Conservation (phyloP, 2,113 vertebrate genomes). For the Peucedramus taeniatus region DNA sequence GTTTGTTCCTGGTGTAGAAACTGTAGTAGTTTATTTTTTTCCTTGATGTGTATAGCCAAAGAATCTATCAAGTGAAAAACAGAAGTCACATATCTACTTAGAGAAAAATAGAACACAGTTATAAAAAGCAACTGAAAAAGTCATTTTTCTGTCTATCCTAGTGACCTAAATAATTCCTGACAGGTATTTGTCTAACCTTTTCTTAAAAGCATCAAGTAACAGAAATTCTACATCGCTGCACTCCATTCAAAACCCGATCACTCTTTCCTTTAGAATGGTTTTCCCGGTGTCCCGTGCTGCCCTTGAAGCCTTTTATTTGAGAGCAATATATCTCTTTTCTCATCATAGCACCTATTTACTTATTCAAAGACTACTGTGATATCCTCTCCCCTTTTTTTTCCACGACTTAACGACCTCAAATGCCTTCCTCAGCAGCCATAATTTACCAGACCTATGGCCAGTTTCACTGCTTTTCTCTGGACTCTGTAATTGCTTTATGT, state of each 20-base stretch:
- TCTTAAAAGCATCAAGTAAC: slow-evolving; percentile 10
- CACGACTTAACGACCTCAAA: not conserved
- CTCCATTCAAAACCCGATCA: not conserved
- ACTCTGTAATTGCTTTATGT: slow-evolving; percentile 2
- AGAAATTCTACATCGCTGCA: slow-evolving; percentile 13
- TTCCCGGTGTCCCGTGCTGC: not conserved
- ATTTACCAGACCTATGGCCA: not conserved
- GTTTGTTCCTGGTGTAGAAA: not conserved
- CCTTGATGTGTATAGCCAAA: not conserved
- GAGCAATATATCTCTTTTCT: not conserved
- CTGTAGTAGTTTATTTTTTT: not conserved
- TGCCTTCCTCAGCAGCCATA: not conserved
- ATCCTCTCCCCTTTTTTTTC: not conserved
- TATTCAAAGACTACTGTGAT: not conserved
- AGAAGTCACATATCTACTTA: not conserved
- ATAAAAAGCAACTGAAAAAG: not conserved
- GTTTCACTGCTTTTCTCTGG: not conserved
- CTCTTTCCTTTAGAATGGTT: not conserved
- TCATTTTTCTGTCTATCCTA: slow-evolving; percentile 9
- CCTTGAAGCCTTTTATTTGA: not conserved
- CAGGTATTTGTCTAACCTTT: slow-evolving; percentile 35
- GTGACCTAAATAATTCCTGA: slow-evolving; percentile 27
- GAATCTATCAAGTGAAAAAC: not conserved
- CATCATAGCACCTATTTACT: not conserved
- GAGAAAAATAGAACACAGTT: not conserved